These are phyloP conservation scores for Dastarcus helophoroides DNA, from an alignment of 2,888 invertebrate species.

Conservation along the genomic window DNA sequence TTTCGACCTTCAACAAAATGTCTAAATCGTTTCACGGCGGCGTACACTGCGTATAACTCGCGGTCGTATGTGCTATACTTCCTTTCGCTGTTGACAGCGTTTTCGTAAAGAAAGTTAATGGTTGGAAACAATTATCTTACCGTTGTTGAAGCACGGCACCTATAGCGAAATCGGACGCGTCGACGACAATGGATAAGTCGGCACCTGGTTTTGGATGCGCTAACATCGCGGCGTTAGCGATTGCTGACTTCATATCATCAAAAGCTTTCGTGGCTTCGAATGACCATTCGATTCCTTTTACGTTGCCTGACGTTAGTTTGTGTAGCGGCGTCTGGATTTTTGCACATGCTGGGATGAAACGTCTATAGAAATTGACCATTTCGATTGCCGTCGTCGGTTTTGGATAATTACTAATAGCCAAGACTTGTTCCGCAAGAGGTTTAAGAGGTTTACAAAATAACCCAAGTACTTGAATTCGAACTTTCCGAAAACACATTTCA, in stretches of 20 bases:
- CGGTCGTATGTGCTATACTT: constrained; percentile 13
- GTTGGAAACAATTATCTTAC: no score
- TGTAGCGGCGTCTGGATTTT: constrained; percentile 10
- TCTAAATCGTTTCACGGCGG: constrained; percentile 23
- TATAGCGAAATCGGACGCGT: no score
- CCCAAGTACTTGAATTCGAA: constrained; percentile 20
- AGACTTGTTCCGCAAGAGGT: constrained; percentile 25
- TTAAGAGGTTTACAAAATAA: constrained; percentile 16
- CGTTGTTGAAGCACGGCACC: no score
- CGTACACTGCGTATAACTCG: constrained; percentile 11
- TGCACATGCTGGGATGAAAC: constrained; percentile 13
- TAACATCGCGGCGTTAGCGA: no score
- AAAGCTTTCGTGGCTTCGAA: no score
- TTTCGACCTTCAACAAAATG: constrained; percentile 27
- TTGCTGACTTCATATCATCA: no score
- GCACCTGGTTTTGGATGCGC: no score
- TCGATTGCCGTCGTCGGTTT: constrained; percentile 8
- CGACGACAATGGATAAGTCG: no score
- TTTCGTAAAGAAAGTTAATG: no score
- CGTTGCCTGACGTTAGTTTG: no score
- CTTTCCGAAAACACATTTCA: constrained; percentile 20
- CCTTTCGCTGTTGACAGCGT: constrained; percentile 16
- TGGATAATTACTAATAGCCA: constrained; percentile 20
- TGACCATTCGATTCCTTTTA: no score
- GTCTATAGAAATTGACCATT: constrained; percentile 15